Base-by-base conservation (phyloP, 2,113 vertebrate species). In the Lynx canadensis region DNA sequence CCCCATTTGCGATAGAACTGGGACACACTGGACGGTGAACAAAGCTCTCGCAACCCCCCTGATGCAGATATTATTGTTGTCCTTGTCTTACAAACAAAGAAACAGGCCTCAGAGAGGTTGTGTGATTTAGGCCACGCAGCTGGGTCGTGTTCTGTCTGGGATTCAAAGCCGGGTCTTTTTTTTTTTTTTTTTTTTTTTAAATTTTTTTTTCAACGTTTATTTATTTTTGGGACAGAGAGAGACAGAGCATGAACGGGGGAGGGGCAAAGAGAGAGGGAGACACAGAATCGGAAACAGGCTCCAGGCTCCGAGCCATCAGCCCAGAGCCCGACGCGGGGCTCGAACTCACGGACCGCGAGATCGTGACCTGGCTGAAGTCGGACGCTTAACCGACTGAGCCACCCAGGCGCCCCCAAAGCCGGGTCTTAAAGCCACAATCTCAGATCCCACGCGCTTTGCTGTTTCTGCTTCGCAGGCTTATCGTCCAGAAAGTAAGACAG, bases 11-110 rank as follows among this genome's bases (percentile, higher is more conserved):
- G 12, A 27, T 12, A 23, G 41, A 29, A 41, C 4, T 33, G 9
- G 69, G 69, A 31, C 57, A 7, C 9, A 7, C 3, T 4, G 71
- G 52, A 41, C 4, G 1, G 41, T 13, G 10, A 19, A 9, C 60
- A 52, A 86, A 31, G 65, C 52, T 33, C 31, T n/a, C 7, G 25
- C 6, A 7, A 27, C 19, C 3, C 48, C 15, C 81, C 38, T 1
- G 1, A 31, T 4, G 38, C 29, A 45, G 8, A 2, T 38, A 7
- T 7, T 4, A 13, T 33, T 27, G 1, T 4, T 48, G 41, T 3
- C 31, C 31, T 80, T 57, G 31, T 13, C 57, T 33, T 29, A 81
- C 33, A 65, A 33, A 25, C 23, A 27, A 50, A 52, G 11, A 25
- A 33, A 48, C 45, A 38, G 36, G 19, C 21, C 18, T 31, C 66